Conservation (phyloP, 2,113 vertebrate genomes). For the Cricetomys ansorgei region DNA sequence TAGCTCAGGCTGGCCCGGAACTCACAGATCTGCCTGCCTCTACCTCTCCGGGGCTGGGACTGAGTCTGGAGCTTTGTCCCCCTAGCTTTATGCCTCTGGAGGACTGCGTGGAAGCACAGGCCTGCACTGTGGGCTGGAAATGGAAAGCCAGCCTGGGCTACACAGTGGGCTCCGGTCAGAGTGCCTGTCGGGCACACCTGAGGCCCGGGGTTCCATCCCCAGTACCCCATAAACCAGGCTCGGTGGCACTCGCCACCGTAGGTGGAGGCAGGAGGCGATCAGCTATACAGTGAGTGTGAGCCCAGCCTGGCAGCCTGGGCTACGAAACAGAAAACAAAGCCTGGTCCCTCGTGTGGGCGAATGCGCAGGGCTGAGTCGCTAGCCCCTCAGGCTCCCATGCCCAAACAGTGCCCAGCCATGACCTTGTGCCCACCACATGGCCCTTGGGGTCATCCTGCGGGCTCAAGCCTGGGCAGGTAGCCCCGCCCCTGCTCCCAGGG, state of each 20-base stretch:
- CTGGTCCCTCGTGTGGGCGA: not conserved
- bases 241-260: not conserved
- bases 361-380: not conserved
- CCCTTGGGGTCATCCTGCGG: not conserved
- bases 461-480: not conserved
- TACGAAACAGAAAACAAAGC: not conserved
- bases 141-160: not conserved
- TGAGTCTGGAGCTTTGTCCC: not conserved
- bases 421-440: not conserved
- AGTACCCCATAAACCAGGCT: not conserved
- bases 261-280: not conserved
- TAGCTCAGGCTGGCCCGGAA: not conserved
- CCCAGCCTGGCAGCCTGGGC: not conserved
- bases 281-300: not conserved
- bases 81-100: not conserved
- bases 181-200: fast-evolving
- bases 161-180: not conserved
- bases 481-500: not conserved
- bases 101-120: not conserved
- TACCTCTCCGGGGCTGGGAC: not conserved
- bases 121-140: not conserved
- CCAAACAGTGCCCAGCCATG: not conserved
- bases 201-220: not conserved
- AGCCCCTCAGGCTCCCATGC: not conserved
- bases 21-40: not conserved